Percentiles rank a stretch among this genome's conserved stretches.
These are phyloP conservation scores for Nothobranchius furzeri DNA, from an alignment of 2,113 vertebrate genomes.

Conservation along the genomic window DNA sequence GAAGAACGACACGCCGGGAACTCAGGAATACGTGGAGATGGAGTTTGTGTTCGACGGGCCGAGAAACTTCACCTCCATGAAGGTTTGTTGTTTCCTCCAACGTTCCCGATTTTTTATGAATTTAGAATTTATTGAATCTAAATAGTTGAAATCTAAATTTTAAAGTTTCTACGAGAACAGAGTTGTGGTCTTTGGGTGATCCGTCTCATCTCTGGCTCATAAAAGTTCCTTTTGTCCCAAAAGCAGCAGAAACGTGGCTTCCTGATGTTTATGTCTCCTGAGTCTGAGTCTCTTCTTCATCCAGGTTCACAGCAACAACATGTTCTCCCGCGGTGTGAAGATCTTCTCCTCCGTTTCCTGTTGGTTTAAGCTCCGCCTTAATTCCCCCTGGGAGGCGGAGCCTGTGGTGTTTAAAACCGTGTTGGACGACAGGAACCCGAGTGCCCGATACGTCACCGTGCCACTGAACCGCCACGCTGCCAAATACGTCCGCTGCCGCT, in stretches of 20 bases:
- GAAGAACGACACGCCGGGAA: constrained; percentile 80
- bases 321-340: constrained; percentile 89
- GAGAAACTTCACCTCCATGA: constrained; percentile 86
- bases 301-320: constrained; percentile 93
- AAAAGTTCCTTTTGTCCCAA: too few relatives aligned
- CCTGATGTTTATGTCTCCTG: too few relatives aligned
- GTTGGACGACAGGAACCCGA: constrained; percentile 90
- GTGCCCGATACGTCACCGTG: constrained; percentile 87
- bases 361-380: constrained; percentile 83
- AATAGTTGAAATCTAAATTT: too few relatives aligned
- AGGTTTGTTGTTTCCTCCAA: constrained; percentile 63
- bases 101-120: too few relatives aligned
- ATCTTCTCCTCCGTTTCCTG: constrained; percentile 89
- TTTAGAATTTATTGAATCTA: too few relatives aligned
- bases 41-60: constrained; percentile 84
- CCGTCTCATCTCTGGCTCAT: too few relatives aligned
- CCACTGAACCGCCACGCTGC: constrained; percentile 81
- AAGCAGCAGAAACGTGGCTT: too few relatives aligned
- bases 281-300: not conserved
- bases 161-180: too few relatives aligned
- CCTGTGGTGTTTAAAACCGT: constrained; percentile 82
- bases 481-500: constrained; percentile 84
- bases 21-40: constrained; percentile 78
- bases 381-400: constrained; percentile 81
- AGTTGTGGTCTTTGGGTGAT: too few relatives aligned